These are phyloP conservation scores for Pachypsylla venusta DNA, from an alignment of 1,140 invertebrate genomes.

Conservation along the genomic window DNA sequence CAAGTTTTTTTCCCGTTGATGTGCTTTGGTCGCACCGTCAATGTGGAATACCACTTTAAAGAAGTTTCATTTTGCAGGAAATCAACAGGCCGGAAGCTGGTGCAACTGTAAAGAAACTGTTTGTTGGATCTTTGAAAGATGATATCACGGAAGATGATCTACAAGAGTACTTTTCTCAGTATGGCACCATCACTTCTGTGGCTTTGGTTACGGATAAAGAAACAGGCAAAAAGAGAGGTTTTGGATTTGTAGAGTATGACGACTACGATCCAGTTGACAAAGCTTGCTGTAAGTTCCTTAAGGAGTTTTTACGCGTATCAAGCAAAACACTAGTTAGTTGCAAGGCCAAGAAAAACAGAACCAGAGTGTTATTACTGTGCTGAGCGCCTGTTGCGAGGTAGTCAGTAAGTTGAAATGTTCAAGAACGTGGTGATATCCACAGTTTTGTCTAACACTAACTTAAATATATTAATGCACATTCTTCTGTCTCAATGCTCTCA, in stretches of 20 bases:
- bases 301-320: too few relatives aligned
- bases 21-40: neutral
- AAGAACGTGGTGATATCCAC: too few relatives aligned
- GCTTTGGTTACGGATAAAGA: constrained; percentile 84
- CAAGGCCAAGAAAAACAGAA: too few relatives aligned
- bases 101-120: constrained; percentile 87
- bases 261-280: constrained; percentile 95
- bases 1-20: neutral
- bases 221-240: constrained; percentile 80
- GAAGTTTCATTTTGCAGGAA: constrained; percentile 40
- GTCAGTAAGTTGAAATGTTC: too few relatives aligned
- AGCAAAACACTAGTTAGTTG: too few relatives aligned
- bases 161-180: constrained; percentile 66
- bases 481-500: too few relatives aligned
- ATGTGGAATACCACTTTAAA: too few relatives aligned
- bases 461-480: too few relatives aligned
- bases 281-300: constrained; percentile 60
- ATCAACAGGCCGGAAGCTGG: constrained; percentile 79
- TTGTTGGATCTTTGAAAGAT: constrained; percentile 81
- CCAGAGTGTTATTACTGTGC: too few relatives aligned
- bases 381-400: too few relatives aligned
- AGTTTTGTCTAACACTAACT: too few relatives aligned
- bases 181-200: constrained; percentile 68
- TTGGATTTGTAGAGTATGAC: constrained; percentile 90
- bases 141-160: constrained; percentile 79